phyloP scores from a whole-genome alignment of 1,140 invertebrate genomes.

The roundworm (Caenorhabditis elegans) region DNA sequence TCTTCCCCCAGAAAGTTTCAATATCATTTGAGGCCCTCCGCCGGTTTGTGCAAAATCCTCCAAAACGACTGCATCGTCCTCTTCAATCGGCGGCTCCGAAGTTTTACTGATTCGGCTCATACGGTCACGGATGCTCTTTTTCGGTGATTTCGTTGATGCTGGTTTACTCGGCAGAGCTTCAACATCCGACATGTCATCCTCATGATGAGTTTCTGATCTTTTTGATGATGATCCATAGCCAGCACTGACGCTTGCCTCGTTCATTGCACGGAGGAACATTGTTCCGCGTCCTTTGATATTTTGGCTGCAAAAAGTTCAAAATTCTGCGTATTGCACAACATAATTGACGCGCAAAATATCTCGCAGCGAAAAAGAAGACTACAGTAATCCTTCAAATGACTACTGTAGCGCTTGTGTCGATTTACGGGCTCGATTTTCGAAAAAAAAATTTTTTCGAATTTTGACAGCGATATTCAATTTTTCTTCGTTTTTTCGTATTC shows the following conservation, averaged over 20 bases:
- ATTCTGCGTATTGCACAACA: too few relatives aligned
- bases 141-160: background rate
- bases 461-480: too few relatives aligned
- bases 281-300: background rate
- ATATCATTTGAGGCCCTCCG: constrained; percentile 7
- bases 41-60: background rate
- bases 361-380: too few relatives aligned
- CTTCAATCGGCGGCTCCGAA: background rate
- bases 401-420: too few relatives aligned
- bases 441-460: too few relatives aligned
- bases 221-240: background rate
- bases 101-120: background rate
- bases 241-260: constrained; percentile 33
- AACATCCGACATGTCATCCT: constrained; percentile 8
- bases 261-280: constrained; percentile 42
- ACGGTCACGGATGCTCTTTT: background rate
- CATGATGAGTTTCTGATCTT: background rate
- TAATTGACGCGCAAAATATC: too few relatives aligned
- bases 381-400: too few relatives aligned
- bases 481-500: too few relatives aligned
- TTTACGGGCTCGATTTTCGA: too few relatives aligned
- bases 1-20: background rate
- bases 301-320: constrained; percentile 29
- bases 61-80: background rate
- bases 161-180: background rate